A percentile compares a stretch with the other conserved stretches of the same genome.
Conservation (phyloP, 2,888 invertebrate species). For the Eumacrocentrus americanus region DNA sequence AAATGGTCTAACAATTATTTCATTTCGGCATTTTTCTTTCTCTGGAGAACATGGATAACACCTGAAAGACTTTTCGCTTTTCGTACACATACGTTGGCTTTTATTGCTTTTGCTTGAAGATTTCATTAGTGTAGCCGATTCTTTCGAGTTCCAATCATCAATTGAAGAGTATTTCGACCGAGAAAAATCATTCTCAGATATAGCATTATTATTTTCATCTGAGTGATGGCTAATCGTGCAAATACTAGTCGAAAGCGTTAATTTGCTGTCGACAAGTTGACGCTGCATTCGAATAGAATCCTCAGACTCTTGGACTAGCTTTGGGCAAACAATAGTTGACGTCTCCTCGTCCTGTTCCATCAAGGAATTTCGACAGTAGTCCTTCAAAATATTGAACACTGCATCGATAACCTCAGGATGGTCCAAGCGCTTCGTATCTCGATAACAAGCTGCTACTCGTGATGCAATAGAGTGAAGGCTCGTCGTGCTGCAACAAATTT, state of each 20-base stretch:
- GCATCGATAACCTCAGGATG: neutral
- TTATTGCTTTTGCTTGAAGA: neutral
- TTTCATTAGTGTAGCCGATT: neutral
- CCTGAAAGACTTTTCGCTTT: neutral
- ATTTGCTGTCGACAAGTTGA: neutral
- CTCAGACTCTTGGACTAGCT: neutral
- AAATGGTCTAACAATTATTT: conserved; percentile 11
- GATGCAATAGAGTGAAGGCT: neutral
- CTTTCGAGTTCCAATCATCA: neutral
- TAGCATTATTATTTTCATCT: conserved; percentile 6
- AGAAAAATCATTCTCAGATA: no score
- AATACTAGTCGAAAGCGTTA: neutral
- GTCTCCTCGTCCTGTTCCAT: neutral
- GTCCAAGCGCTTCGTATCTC: neutral
- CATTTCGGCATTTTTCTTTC: conserved; percentile 8
- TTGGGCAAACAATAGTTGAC: neutral
- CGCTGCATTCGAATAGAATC: neutral
- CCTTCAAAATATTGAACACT: conserved; percentile 3
- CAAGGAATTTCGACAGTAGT: neutral
- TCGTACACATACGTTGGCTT: neutral
- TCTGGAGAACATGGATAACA: neutral
- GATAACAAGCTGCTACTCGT: neutral
- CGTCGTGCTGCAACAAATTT: conserved; percentile 11
- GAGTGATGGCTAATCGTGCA: neutral
- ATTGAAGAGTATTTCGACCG: neutral